Percentiles rank a stretch among this genome's conserved stretches.
Evolutionary conservation across 2,797 vertebrate genomes (phyloP).

Genomic region (Orientallactaga sibirica): DNA sequence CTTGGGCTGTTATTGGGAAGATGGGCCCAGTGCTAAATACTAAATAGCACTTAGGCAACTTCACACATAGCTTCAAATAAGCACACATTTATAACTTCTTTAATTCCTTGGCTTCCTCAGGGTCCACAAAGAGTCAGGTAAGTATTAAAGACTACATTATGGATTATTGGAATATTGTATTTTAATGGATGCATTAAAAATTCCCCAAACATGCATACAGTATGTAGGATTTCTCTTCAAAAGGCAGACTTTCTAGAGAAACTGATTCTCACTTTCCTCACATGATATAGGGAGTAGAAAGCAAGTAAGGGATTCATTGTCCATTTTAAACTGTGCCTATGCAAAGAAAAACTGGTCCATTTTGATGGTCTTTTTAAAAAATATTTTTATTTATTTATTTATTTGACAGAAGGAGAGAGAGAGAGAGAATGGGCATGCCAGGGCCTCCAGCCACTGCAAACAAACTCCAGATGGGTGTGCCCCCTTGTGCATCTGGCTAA

Average conservation of each 20-base stretch:
- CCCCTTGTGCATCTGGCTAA: too few species aligned
- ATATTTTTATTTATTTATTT: too few species aligned
- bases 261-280: accelerated
- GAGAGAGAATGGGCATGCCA: too few species aligned
- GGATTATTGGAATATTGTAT: neutral
- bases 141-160: neutral
- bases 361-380: too few species aligned
- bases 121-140: neutral
- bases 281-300: neutral
- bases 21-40: neutral
- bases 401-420: too few species aligned
- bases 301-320: neutral
- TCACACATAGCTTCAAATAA: neutral
- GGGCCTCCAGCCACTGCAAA: too few species aligned
- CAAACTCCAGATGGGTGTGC: too few species aligned
- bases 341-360: neutral
- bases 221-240: neutral
- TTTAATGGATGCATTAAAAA: neutral
- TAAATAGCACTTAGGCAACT: neutral
- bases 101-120: neutral
- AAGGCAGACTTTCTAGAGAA: neutral
- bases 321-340: neutral
- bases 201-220: neutral
- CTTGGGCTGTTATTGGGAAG: neutral
- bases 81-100: neutral